Evolutionary conservation across 2,797 vertebrate genomes (phyloP).

Genomic region (Neosalanx taihuensis): DNA sequence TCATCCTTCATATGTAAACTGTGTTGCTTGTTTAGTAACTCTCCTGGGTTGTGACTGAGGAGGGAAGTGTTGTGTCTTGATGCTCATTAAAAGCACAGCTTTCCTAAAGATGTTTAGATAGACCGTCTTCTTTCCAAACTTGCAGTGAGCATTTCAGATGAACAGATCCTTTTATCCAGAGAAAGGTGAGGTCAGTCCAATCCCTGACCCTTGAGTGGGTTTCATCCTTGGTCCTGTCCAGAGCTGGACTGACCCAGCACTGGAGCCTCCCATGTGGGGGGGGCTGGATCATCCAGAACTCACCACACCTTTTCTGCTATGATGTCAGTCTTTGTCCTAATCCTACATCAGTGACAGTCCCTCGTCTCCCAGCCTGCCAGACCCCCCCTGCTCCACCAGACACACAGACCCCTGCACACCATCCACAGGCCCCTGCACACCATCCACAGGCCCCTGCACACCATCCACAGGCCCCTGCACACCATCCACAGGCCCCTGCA

Average conservation of each 20-base stretch:
- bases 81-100: conserved; percentile 68
- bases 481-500: too few species aligned
- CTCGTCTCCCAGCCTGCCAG: background rate
- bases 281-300: too few species aligned
- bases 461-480: too few species aligned
- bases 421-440: too few species aligned
- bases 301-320: background rate
- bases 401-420: too few species aligned
- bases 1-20: conserved; percentile 83
- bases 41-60: conserved; percentile 74
- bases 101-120: conserved; percentile 59
- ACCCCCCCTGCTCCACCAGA: too few species aligned
- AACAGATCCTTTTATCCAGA: background rate
- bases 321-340: background rate
- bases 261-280: too few species aligned
- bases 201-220: background rate
- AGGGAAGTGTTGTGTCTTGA: conserved; percentile 47
- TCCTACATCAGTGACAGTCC: background rate
- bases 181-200: background rate
- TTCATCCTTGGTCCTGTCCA: too few species aligned
- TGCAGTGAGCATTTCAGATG: background rate
- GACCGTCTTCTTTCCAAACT: conserved; percentile 41
- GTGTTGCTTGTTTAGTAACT: conserved; percentile 86
- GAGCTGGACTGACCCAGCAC: too few species aligned
- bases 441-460: too few species aligned